These are phyloP conservation scores for Trissonchulus latispiculum DNA, from an alignment of 2,888 invertebrate species.

Conservation along the genomic window DNA sequence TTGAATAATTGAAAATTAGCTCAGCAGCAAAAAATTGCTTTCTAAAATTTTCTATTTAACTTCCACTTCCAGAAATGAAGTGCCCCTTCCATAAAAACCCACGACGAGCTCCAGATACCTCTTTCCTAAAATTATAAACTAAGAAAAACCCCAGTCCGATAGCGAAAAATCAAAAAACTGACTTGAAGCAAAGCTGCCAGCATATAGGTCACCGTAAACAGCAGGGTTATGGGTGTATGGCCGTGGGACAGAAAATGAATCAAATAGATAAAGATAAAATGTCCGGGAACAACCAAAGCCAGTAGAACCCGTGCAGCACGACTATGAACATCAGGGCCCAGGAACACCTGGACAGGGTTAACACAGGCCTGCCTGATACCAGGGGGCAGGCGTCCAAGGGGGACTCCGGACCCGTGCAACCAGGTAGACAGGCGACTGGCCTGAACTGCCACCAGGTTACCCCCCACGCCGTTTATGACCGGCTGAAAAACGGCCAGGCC, in stretches of 20 bases:
- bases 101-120: too few relatives aligned
- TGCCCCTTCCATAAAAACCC: too few relatives aligned
- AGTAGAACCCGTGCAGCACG: constrained; percentile 74
- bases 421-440: constrained; percentile 74
- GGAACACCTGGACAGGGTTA: neutral
- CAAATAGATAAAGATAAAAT: constrained; percentile 75
- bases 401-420: constrained; percentile 51
- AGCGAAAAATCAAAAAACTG: too few relatives aligned
- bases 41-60: too few relatives aligned
- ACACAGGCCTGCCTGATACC: neutral
- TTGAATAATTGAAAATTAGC: too few relatives aligned
- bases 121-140: too few relatives aligned
- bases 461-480: constrained; percentile 78
- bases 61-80: too few relatives aligned
- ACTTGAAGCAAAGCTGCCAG: constrained; percentile 58
- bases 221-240: constrained; percentile 68
- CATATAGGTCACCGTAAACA: constrained; percentile 68
- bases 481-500: constrained; percentile 80
- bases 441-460: constrained; percentile 80
- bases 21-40: too few relatives aligned
- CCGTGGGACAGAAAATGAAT: constrained; percentile 72
- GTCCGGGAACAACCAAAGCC: constrained; percentile 76
- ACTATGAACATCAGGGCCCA: constrained; percentile 56
- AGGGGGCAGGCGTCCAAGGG: neutral
- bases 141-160: too few relatives aligned